Evolutionary conservation across 2,888 invertebrate species (phyloP), one percentile per base, ranked within the genome.

Genomic region (Drosophila dives): DNA sequence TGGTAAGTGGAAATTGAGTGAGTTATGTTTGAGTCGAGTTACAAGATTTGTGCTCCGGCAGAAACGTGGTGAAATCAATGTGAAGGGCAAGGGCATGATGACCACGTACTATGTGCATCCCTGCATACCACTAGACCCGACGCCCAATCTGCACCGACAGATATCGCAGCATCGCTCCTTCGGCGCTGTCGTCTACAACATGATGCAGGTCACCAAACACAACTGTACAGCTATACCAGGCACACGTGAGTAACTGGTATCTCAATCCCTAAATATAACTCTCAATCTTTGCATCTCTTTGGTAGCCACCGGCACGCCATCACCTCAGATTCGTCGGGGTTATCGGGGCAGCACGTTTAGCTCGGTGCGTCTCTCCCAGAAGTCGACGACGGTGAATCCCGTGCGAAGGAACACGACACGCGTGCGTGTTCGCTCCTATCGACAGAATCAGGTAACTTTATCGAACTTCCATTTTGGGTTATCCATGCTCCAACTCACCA

Each of bases 1-100:
- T 92, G 86, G 93, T 93, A 83, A 77, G 86, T 56, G 29, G 10
- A 6, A 23, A 0, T 45, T 23, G 15, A 15, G 15, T 8, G 15
- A 36, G 1, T 3, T 54, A 26, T 2, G 38, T 12, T 26, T 38
- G 42, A 15, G 6, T 32, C 8, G 29, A 20, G n/a, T 1, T 32
- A 12, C 7, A 40, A 29, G 7, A 8, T 32, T 42, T 17, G 10
- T 7, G n/a, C 40, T 3, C 5, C n/a, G 40, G 32, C 92, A 98
- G 97, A 95, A 95, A 85, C 95, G 99, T n/a, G 99, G 99, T 0
- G 94, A 95, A 64, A 96, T 99, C 65, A 96, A 96, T 72, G 98
- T 99, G 34, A 99, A 99, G 92, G 99, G 99, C 70, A 99, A 99
- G 93, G 99, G 99, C 0, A 95, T 96, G 80, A 98, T 99, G 98